Evolutionary conservation across 2,113 vertebrate species (phyloP).

Genomic region (human (Homo sapiens)): GRCh38 chr6:14100501-14101000

Average conservation of each 20-base stretch:
- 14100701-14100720: accelerated
- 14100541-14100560: background rate
- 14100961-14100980: background rate
- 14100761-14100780: background rate
- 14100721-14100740: background rate
- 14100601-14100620: background rate
- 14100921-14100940: background rate
- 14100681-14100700: background rate
- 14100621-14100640: background rate
- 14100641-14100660: background rate
- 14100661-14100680: background rate
- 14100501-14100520: background rate
- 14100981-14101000: background rate
- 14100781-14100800: background rate
- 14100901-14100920: background rate
- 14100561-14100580: background rate
- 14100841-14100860: background rate
- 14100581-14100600: background rate
- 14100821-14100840: background rate
- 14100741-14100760: background rate
- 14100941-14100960: background rate
- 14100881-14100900: background rate
- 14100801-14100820: background rate
- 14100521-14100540: background rate
- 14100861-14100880: background rate